These are phyloP conservation scores for Neodiprion pinetum DNA, from an alignment of 1,140 invertebrate genomes.

Conservation along the genomic window DNA sequence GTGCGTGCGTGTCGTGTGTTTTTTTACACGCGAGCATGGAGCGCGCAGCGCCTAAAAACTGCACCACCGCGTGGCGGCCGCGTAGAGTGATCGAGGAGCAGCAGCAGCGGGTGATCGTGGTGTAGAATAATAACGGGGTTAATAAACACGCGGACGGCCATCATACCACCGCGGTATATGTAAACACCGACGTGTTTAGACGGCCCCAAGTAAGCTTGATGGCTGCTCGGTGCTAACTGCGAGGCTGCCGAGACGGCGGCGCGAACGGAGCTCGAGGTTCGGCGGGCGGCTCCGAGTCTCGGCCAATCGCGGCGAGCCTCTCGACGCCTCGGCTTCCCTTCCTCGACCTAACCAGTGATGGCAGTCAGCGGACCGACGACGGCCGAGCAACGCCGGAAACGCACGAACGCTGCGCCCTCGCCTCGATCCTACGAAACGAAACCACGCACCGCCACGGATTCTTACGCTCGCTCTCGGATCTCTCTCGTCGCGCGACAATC, in stretches of 20 bases:
- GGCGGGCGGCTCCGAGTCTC: conserved; percentile 58
- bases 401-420: conserved; percentile 30
- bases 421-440: conserved; percentile 6
- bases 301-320: conserved; percentile 52
- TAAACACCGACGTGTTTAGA: conserved; percentile 21
- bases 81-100: background rate
- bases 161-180: conserved; percentile 15
- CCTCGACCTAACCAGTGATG: conserved; percentile 48
- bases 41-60: background rate
- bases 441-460: conserved; percentile 12
- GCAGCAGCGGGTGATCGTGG: background rate
- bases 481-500: conserved; percentile 1
- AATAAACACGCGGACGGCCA: conserved; percentile 14
- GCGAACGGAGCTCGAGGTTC: conserved; percentile 40
- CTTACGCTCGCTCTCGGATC: background rate
- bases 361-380: conserved; percentile 48
- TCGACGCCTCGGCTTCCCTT: conserved; percentile 39
- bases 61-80: background rate
- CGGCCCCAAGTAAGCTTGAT: conserved; percentile 41
- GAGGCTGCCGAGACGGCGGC: conserved; percentile 20
- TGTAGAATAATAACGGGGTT: background rate
- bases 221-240: conserved; percentile 56
- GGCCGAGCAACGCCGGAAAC: conserved; percentile 28
- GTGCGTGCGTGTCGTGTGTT: background rate
- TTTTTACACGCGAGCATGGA: background rate